phyloP scores from a whole-genome alignment of 2,888 invertebrate genomes.

The Allolobophora icterica region DNA sequence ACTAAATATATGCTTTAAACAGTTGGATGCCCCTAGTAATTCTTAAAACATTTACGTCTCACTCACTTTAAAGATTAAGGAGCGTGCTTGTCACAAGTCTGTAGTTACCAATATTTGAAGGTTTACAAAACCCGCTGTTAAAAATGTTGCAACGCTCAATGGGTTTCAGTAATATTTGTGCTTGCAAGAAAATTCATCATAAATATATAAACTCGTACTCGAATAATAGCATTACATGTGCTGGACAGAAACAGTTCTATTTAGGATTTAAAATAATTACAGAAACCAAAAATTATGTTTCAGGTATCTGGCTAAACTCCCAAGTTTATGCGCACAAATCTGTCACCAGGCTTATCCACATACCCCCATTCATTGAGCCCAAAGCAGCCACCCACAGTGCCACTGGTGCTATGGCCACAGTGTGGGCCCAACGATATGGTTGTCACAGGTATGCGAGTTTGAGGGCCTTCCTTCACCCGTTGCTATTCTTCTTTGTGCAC shows the following conservation, averaged over 20 bases:
- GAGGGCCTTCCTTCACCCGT: no score
- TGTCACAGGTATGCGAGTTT: no score
- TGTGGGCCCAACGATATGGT: no score
- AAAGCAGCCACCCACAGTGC: no score
- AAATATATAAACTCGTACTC: no score
- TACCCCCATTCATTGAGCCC: no score
- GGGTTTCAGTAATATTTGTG: neutral
- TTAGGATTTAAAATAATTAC: neutral
- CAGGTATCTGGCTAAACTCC: neutral
- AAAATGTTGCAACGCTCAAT: neutral
- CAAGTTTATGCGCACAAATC: neutral
- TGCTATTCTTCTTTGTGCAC: no score
- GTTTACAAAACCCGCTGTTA: neutral
- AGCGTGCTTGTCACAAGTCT: neutral
- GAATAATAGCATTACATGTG: neutral
- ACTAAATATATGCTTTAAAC: constrained; percentile 14
- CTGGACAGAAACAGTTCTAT: neutral
- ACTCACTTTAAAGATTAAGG: neutral
- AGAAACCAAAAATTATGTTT: neutral
- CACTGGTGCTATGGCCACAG: no score
- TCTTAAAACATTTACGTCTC: neutral
- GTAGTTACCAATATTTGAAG: neutral
- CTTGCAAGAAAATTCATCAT: no score
- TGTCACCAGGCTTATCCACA: neutral
- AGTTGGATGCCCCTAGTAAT: neutral